Percentiles rank a stretch among this genome's conserved stretches.
Evolutionary conservation across 2,797 vertebrate genomes (phyloP).

Genomic region (Pagetopsis macropterus): DNA sequence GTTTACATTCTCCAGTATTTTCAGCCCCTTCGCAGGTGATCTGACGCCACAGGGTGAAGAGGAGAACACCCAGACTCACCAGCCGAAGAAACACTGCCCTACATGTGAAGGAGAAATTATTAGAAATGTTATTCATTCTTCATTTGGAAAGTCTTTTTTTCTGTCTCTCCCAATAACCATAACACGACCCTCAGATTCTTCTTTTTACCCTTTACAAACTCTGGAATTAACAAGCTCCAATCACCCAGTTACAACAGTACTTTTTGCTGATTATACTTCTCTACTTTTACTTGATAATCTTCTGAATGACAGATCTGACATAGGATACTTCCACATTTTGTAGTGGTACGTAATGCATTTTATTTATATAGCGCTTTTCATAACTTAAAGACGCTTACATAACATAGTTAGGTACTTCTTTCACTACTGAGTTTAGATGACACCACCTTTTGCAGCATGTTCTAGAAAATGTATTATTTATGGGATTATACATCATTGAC

Average conservation of each 20-base stretch:
- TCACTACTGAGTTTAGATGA: not conserved
- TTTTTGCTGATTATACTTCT: not conserved
- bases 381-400: no score
- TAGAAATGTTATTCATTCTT: no score
- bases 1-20: not conserved
- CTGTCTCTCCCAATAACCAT: not conserved
- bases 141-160: no score
- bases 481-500: no score
- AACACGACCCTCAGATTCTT: not conserved
- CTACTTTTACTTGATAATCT: not conserved
- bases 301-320: not conserved
- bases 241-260: no score
- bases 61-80: constrained; percentile 84
- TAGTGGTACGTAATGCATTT: not conserved
- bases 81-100: constrained; percentile 87
- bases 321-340: not conserved
- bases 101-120: constrained; percentile 4
- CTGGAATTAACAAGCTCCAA: no score
- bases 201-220: no score
- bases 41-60: constrained; percentile 85
- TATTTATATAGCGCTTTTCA: no score
- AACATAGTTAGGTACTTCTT: not conserved
- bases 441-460: not conserved
- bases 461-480: not conserved
- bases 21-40: constrained; percentile 83